Evolutionary conservation across 2,797 vertebrate genomes (phyloP), one percentile per base, ranked within the genome.

Genomic region (Sebastes matsubarae): DNA sequence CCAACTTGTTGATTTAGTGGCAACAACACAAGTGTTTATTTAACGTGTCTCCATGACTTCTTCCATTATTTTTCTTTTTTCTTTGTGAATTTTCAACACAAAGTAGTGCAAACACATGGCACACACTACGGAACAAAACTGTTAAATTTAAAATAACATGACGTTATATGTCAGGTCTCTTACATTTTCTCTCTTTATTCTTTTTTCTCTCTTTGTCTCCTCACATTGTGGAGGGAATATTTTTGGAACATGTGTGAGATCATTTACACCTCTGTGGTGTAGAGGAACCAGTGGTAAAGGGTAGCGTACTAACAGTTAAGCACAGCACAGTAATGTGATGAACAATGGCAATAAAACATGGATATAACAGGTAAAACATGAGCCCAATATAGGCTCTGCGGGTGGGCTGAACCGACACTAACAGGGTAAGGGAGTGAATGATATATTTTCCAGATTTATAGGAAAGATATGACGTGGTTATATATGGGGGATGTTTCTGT

Each of bases 131-230:
- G 6, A 18, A 46, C 42, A 46, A 16, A 42, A 42, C 38, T 16
- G 38, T 42, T 42, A 42, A 1, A 46, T 46, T 46, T 3, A 46
- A 7, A 0, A 46, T 46, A 18, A 46, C 42, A 18, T 1, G 42
- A 18, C 42, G 16, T 46, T 18, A 46, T 46, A 0, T 46, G 14
- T 46, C 16, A 8, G 42, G 42, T 42, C 38, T 42, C 38, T 42
- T 42, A 42, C 14, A 42, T 42, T 42, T 42, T 38, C 18, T 57
- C 24, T 34, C 61, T 58, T 61, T 79, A 13, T 73, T n/a, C 4
- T n/a, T 75, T 75, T 59, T 22, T 66, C 36, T 57, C 24, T 34
- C 61, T 54, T 54, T 79, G 18, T 72, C 46, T 81, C 55, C 42
- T 72, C 24, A 16, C 25, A 54, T 57, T 74, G 55, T 34, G 27